phyloP scores from a whole-genome alignment of 2,797 vertebrate species.

The Lepidocolaptes lacrymiger region DNA sequence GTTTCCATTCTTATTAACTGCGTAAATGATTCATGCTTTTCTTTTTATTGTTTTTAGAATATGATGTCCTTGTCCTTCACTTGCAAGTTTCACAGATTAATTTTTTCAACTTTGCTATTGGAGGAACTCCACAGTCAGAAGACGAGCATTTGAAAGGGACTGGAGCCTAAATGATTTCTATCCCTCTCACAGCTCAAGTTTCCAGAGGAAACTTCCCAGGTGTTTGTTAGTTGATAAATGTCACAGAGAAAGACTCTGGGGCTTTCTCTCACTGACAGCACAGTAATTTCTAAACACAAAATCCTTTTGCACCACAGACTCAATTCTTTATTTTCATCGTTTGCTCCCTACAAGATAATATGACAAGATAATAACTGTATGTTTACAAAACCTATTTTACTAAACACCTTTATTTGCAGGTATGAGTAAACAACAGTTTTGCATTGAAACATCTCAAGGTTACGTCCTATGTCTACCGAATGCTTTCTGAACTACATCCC shows the following conservation, averaged over 20 bases:
- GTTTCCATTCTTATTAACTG: background rate
- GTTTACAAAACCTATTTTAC: background rate
- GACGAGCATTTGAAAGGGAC: background rate
- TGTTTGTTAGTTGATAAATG: background rate
- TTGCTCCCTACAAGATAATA: background rate
- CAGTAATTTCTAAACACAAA: background rate
- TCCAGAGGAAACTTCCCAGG: background rate
- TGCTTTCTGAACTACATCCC: background rate
- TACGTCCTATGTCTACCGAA: background rate
- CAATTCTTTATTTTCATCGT: background rate
- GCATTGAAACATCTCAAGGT: background rate
- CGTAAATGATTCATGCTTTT: background rate
- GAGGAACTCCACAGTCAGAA: background rate
- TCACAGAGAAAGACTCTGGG: background rate
- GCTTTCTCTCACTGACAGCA: background rate
- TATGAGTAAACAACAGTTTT: background rate
- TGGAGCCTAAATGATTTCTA: background rate
- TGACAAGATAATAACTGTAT: background rate
- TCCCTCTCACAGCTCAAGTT: background rate
- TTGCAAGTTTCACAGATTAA: background rate
- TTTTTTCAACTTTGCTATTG: background rate
- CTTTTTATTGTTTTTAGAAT: background rate
- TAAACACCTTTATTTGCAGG: slow-evolving; percentile 17
- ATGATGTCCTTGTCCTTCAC: background rate
- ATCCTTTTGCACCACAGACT: background rate